Evolutionary conservation across 2,888 invertebrate species (phyloP).

Genomic region (Mycogona germanica): DNA sequence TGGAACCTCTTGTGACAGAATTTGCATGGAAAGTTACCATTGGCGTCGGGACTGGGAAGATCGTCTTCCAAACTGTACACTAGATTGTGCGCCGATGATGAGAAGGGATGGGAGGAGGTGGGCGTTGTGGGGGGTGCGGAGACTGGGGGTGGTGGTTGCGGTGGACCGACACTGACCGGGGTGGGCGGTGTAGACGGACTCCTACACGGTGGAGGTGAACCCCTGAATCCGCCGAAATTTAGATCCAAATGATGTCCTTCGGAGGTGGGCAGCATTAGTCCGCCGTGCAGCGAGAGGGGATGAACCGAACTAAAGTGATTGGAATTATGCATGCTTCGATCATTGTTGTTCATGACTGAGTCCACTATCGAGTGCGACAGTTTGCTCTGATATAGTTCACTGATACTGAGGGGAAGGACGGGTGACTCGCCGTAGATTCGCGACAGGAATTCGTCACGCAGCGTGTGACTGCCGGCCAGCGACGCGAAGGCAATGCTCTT

Average conservation of each 20-base stretch:
- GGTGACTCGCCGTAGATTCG: slow-evolving; percentile 58
- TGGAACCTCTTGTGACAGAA: slow-evolving; percentile 53
- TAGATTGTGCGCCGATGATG: slow-evolving; percentile 28
- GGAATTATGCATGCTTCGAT: slow-evolving; percentile 37
- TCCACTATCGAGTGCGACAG: slow-evolving; percentile 40
- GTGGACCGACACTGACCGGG: background rate
- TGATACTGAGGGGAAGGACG: slow-evolving; percentile 35
- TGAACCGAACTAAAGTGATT: slow-evolving; percentile 42
- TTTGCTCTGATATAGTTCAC: slow-evolving; percentile 45
- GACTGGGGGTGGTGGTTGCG: too few relatives aligned
- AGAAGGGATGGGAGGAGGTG: slow-evolving; percentile 19
- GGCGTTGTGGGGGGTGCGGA: slow-evolving; percentile 12
- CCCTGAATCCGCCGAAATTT: slow-evolving; percentile 1
- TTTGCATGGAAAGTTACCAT: slow-evolving; percentile 54
- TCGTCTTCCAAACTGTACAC: slow-evolving; percentile 50
- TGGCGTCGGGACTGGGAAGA: slow-evolving; percentile 49
- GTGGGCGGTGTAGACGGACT: background rate
- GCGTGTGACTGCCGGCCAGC: slow-evolving; percentile 31
- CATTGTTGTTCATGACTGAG: slow-evolving; percentile 38
- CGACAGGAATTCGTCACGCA: slow-evolving; percentile 67
- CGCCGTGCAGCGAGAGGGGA: slow-evolving; percentile 35
- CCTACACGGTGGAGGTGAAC: slow-evolving; percentile 28
- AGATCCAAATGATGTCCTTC: slow-evolving; percentile 22
- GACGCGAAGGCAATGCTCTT: slow-evolving; percentile 41
- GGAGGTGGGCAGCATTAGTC: slow-evolving; percentile 43